These are phyloP conservation scores for Epizoanthus ramosus DNA, from an alignment of 92 coral and sea anemone species.

Conservation along the genomic window DNA sequence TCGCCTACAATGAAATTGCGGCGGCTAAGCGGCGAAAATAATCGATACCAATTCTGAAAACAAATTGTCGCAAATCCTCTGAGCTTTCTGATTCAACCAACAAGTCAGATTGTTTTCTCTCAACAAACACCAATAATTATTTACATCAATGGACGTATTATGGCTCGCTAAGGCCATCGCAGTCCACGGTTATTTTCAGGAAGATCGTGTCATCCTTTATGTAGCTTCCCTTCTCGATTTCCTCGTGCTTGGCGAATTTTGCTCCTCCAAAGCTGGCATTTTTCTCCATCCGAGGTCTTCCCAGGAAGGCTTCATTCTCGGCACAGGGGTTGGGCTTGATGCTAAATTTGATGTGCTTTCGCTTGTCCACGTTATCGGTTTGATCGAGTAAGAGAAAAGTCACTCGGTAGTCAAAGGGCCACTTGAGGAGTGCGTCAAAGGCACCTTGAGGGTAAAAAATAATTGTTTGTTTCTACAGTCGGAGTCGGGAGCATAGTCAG, in stretches of 20 bases:
- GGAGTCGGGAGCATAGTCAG: too few relatives aligned
- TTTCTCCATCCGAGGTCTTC: slow-evolving; percentile 93
- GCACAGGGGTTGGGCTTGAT: slow-evolving; percentile 96
- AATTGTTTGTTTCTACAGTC: not conserved
- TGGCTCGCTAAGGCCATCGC: slow-evolving; percentile 93
- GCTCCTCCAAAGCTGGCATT: slow-evolving; percentile 99
- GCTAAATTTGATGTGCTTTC: slow-evolving; percentile 96
- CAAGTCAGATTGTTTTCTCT: not conserved
- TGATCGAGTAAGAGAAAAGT: slow-evolving; percentile 88
- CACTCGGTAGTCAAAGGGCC: slow-evolving; percentile 98
- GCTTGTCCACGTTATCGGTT: slow-evolving; percentile 68
- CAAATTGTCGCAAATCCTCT: too few relatives aligned
- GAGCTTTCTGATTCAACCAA: not conserved
- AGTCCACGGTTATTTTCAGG: slow-evolving; percentile 84
- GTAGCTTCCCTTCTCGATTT: slow-evolving; percentile 83
- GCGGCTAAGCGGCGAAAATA: too few relatives aligned
- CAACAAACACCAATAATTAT: slow-evolving; percentile 2
- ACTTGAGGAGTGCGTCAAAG: slow-evolving; percentile 84
- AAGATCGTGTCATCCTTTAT: slow-evolving; percentile 80
- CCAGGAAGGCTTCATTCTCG: slow-evolving; percentile 96
- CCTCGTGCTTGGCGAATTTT: slow-evolving; percentile 94
- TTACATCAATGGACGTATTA: slow-evolving; percentile 2
- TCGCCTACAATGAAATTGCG: too few relatives aligned
- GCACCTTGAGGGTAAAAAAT: slow-evolving; percentile 67
- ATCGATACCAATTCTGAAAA: too few relatives aligned